phyloP scores from a whole-genome alignment of 2,113 vertebrate species.

The Mus musculus region DNA sequence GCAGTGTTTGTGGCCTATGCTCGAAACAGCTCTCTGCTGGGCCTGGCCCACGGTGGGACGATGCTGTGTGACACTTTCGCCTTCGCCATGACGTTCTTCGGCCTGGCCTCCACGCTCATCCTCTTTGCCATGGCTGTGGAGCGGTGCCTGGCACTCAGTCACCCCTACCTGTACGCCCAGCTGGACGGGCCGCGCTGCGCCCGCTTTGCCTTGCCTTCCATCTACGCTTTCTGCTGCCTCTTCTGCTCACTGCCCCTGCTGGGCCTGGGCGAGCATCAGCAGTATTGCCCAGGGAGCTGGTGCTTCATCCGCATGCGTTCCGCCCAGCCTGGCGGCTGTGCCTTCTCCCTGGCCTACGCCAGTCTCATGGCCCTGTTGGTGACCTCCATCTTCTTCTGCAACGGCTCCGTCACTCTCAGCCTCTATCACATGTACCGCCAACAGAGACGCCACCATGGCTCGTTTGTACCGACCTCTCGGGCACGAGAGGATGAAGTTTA shows the following conservation, averaged over 20 bases:
- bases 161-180: slow-evolving; percentile 92
- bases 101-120: slow-evolving; percentile 91
- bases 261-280: slow-evolving; percentile 90
- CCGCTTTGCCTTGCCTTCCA: slow-evolving; percentile 85
- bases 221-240: slow-evolving; percentile 88
- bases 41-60: slow-evolving; percentile 61
- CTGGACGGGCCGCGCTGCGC: slow-evolving; percentile 87
- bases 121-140: slow-evolving; percentile 94
- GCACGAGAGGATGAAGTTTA: slow-evolving; percentile 91
- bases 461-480: slow-evolving; percentile 75
- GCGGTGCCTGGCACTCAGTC: slow-evolving; percentile 94
- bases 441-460: slow-evolving; percentile 87
- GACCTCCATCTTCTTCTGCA: slow-evolving; percentile 90
- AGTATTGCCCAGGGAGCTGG: slow-evolving; percentile 95
- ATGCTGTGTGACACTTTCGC: slow-evolving; percentile 90
- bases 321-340: slow-evolving; percentile 66
- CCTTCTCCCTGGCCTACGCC: slow-evolving; percentile 93
- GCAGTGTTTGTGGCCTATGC: slow-evolving; percentile 93
- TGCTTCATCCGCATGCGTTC: slow-evolving; percentile 93
- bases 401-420: slow-evolving; percentile 92
- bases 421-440: slow-evolving; percentile 93
- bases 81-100: slow-evolving; percentile 93
- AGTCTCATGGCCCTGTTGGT: slow-evolving; percentile 91
- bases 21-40: slow-evolving; percentile 85
- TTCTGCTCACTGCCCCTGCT: slow-evolving; percentile 91